Base-by-base conservation (phyloP, 2,113 vertebrate species). In the Mesembrinibis cayennensis region DNA sequence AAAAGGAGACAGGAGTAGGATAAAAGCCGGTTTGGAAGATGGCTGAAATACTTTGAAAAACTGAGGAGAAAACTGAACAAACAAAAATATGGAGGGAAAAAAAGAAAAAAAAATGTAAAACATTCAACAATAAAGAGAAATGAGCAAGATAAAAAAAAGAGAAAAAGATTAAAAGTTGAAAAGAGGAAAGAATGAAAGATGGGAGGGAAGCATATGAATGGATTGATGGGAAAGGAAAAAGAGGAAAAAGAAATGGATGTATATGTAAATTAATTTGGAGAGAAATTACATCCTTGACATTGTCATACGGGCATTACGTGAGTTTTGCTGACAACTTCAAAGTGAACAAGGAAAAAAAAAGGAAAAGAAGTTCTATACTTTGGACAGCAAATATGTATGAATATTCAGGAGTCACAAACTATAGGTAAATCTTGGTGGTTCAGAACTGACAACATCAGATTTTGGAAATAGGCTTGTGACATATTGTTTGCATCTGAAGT, bases 391-490 rank as follows among this genome's bases (percentile, higher is more conserved):
- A 87, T 15, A 20, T 42, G 5, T 26, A 7, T 61, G 34, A 76
- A 56, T 80, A 76, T 80, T 77, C 45, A 42, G 44, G 45, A 69
- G 44, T 67, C 27, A 49, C 7, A 82, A 85, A 27, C 16, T 36
- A 4, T 8, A 69, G 56, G 12, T 76, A 63, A 87, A 76, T 36
- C 40, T 44, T 11, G 1, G 25, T 80, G 29, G 7, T 61, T 90
- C 62, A 36, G 13, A 82, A 58, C 26, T 63, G n/a, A 42, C 4
- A 25, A 11, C 0, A 0, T 50, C 40, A 56, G 10, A 9, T 61
- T 85, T 86, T 61, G 32, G 53, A 34, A 87, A 66, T 6, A 34
- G 15, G 4, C 8, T 92, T 49, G 25, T 83, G 53, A 66, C 34
- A 61, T 66, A 29, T 7, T 18, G 4, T 67, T 65, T 56, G 9